Evolutionary conservation across 2,888 invertebrate species (phyloP), one percentile per base, ranked within the genome.

Genomic region (Sturmia bella): DNA sequence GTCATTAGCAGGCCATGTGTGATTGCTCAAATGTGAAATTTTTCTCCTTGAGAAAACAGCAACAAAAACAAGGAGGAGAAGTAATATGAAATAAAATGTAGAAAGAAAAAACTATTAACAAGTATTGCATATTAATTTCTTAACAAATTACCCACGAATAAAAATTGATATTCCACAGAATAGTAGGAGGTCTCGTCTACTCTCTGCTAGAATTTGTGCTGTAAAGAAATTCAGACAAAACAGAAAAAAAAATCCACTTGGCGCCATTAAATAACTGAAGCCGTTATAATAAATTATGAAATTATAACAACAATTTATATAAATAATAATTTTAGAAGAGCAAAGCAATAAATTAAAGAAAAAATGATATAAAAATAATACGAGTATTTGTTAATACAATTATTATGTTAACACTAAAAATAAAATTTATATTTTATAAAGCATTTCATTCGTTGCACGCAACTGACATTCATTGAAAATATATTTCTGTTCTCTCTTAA

Each of bases 71-170:
- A 11, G 5, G 3, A 17, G 17, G 3, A 17, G 17, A 27, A 45
- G 27, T 45, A 13, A 43, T 59, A 59, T 43, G 3, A 69, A 41
- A 39, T 61, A 19, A 50, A 54, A 63, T 43, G 61, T 39, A 19
- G 24, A 64, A 54, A 56, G 48, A 56, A 0, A 56, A 37, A 15
- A 27, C n/a, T 50, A 43, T 61, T 61, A 75, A 59, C 76, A 61
- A 61, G 50, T 52, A 69, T 68, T 76, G 76, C 76, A 76, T 76
- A 76, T 68, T 76, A 76, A 68, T 76, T 68, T 68, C 59, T 76
- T 59, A 19, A 52, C 52, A 76, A 61, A 76, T 76, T 76, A 69
- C 37, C 32, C 50, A 68, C 57, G 59, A 76, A 52, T 52, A 75
- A 63, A 74, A 59, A 32, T 19, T 54, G 27, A n/a, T 64, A 45